Evolutionary conservation across 2,888 invertebrate species (phyloP), one percentile per base, ranked within the genome.

Genomic region (Plemyria rubiginata): DNA sequence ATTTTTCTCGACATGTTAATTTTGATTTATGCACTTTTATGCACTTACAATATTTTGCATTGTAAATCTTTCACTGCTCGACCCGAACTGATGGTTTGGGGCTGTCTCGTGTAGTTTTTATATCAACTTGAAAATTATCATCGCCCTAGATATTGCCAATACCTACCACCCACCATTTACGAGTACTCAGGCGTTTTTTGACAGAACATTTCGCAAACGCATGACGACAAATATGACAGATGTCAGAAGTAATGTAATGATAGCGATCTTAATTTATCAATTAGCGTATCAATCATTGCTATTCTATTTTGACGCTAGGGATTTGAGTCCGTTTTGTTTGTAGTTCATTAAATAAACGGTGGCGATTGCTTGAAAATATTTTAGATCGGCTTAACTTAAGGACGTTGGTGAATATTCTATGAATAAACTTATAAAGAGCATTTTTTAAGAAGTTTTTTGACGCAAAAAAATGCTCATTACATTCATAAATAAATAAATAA

Each of bases 1-100:
- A 16, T 28, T 12, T 11, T 15, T 3, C 15, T 9, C 41, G 36
- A 32, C 51, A 55, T 15, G 16, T 48, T 16, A 45, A 49, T 56
- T 13, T 32, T 54, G 43, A 54, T 59, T 55, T 15, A 52, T 52
- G 40, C 57, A 29, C 29, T 6, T 4, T 7, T 29, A 36, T n/a
- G 8, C 32, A 85, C 88, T 87, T 77, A 88, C 88, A 68, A 81
- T 75, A 71, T 72, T 81, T 73, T 85, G 77, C 87, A 88, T 87
- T 79, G 77, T 81, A 67, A 71, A 65, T 70, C 67, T 54, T 46
- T 57, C 68, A 75, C 73, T 71, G 75, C 76, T 74, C 72, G 66
- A 60, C 68, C 67, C 68, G 73, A 74, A 89, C 90, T 89, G 88
- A 87, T 86, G 81, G 53, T 67, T 76, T 59, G 62, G 57, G 61